These are phyloP conservation scores for Streblospio benedicti DNA, from an alignment of 1,140 invertebrate species.

Conservation along the genomic window DNA sequence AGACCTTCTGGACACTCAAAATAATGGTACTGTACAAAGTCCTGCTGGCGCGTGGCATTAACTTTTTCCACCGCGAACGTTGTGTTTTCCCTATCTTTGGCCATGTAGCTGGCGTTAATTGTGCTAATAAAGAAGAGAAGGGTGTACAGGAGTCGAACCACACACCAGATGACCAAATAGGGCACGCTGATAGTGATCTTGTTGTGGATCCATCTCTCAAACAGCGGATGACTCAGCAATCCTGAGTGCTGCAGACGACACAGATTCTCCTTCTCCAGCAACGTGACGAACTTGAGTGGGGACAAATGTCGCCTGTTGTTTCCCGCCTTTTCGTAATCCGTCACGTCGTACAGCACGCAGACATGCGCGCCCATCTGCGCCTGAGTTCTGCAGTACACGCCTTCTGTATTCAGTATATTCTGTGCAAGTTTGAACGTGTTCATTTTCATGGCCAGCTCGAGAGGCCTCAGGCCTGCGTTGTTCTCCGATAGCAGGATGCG, in stretches of 20 bases:
- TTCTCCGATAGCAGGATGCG: constrained; percentile 1
- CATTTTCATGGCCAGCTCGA: constrained; percentile 2
- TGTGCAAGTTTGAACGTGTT: neutral
- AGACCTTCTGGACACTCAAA: no score
- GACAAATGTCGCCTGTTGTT: neutral
- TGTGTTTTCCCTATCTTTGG: no score
- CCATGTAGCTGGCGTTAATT: no score
- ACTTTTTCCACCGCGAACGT: no score
- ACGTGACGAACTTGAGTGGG: constrained; percentile 3
- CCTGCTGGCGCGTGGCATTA: no score
- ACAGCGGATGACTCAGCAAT: neutral
- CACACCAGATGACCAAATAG: neutral
- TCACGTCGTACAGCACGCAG: constrained; percentile 9
- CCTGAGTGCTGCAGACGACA: neutral
- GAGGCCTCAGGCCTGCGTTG: neutral
- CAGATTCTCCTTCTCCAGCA: neutral
- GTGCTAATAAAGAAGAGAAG: neutral
- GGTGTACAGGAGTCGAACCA: neutral
- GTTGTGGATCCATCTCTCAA: neutral
- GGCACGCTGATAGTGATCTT: neutral
- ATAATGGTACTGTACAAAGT: no score
- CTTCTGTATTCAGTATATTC: constrained; percentile 5
- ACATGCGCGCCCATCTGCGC: neutral
- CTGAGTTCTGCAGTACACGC: neutral
- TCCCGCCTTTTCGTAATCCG: constrained; percentile 1